Evolutionary conservation across 2,113 vertebrate genomes (phyloP).

Genomic region (Smithornis capensis): DNA sequence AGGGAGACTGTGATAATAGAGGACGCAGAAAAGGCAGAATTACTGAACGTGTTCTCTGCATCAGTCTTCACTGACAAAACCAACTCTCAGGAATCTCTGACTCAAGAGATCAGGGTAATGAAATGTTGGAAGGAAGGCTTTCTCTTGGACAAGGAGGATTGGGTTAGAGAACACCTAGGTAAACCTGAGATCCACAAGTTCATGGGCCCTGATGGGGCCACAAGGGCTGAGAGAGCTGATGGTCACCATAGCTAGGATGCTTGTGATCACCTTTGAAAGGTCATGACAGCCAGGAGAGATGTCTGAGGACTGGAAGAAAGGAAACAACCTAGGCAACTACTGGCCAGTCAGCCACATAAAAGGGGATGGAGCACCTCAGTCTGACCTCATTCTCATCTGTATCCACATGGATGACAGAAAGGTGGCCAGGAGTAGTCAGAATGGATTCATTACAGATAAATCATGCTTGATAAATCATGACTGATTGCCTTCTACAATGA

Average conservation of each 20-base stretch:
- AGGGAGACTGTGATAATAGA: too few relatives aligned
- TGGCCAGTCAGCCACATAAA: not conserved
- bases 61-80: not conserved
- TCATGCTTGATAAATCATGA: not conserved
- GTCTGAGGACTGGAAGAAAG: not conserved
- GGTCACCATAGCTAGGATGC: too few relatives aligned
- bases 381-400: not conserved
- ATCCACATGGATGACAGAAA: not conserved
- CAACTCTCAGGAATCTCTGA: not conserved
- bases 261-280: fast-evolving
- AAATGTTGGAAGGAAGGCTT: not conserved
- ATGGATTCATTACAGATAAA: not conserved
- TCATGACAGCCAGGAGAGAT: not conserved
- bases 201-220: fast-evolving
- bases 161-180: not conserved
- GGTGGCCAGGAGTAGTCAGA: not conserved
- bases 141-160: not conserved
- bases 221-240: not conserved
- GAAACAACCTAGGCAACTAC: not conserved
- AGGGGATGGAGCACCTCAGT: not conserved
- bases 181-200: not conserved
- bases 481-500: not conserved
- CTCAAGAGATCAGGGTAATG: not conserved
- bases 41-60: not conserved
- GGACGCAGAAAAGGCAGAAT: fast-evolving